Percentiles rank a stretch among this genome's conserved stretches.
Conservation (phyloP, 1,140 invertebrate genomes). For the Anoplophora glabripennis region DNA sequence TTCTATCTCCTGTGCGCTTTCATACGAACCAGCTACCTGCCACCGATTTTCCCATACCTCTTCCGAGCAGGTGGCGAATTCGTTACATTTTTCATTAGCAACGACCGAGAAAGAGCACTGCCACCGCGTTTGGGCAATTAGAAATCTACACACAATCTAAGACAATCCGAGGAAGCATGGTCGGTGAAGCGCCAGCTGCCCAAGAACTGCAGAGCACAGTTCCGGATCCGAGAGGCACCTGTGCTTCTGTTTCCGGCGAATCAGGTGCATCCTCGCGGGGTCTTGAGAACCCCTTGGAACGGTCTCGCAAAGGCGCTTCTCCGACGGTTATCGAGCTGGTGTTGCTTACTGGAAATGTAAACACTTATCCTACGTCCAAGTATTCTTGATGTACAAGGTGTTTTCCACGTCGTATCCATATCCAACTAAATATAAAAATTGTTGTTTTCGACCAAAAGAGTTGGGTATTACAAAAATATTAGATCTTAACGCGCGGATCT, state of each 20-base stretch:
- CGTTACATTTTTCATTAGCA: slow-evolving; percentile 11
- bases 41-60: neutral
- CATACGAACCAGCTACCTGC: too few relatives aligned
- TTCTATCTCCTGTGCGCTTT: too few relatives aligned
- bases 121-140: slow-evolving; percentile 16
- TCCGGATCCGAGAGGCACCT: slow-evolving; percentile 20
- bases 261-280: slow-evolving; percentile 18
- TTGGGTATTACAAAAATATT: too few relatives aligned
- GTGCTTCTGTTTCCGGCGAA: slow-evolving; percentile 14
- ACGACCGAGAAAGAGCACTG: neutral
- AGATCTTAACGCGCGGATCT: too few relatives aligned
- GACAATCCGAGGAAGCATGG: slow-evolving; percentile 33
- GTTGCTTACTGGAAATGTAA: too few relatives aligned
- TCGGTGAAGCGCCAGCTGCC: slow-evolving; percentile 20
- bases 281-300: neutral
- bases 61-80: slow-evolving; percentile 6
- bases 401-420: too few relatives aligned
- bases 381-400: too few relatives aligned
- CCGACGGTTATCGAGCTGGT: too few relatives aligned
- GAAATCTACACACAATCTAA: slow-evolving; percentile 28
- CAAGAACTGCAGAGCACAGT: slow-evolving; percentile 19
- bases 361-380: too few relatives aligned
- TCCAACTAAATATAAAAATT: too few relatives aligned
- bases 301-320: too few relatives aligned
- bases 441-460: too few relatives aligned